A percentile compares a stretch with the other conserved stretches of the same genome.
Evolutionary conservation across 2,888 invertebrate genomes (phyloP).

Genomic region (Gymnosoma rotundatum): DNA sequence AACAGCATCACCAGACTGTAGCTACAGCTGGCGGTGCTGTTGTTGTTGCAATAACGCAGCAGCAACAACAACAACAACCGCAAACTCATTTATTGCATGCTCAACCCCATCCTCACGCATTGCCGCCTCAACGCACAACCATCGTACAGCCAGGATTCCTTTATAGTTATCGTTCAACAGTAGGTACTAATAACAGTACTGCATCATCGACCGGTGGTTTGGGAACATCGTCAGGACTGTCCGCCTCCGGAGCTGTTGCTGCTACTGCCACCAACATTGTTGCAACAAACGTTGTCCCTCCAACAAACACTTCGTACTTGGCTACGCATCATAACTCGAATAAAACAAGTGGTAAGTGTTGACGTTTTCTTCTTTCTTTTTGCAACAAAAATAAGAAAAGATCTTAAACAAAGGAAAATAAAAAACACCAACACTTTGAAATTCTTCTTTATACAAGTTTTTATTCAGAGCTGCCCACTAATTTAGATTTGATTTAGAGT

Average conservation of each 20-base stretch:
- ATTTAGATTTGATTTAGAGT: constrained; percentile 12
- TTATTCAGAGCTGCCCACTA: constrained; percentile 59
- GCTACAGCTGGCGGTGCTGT: constrained; percentile 72
- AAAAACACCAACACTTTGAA: constrained; percentile 65
- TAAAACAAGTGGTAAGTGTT: constrained; percentile 74
- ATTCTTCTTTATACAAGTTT: constrained; percentile 10
- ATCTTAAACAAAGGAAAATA: constrained; percentile 40
- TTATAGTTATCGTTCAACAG: constrained; percentile 77
- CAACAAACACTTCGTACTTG: constrained; percentile 57
- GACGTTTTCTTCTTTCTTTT: constrained; percentile 61
- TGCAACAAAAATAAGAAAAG: constrained; percentile 21
- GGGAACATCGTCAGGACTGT: constrained; percentile 38
- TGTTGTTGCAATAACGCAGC: constrained; percentile 75
- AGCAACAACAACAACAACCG: constrained; percentile 79
- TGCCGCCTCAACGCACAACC: constrained; percentile 72
- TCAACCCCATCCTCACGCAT: constrained; percentile 73
- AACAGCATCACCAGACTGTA: constrained; percentile 69
- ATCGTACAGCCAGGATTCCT: constrained; percentile 79
- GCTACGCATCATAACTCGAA: constrained; percentile 70
- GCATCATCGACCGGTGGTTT: constrained; percentile 22
- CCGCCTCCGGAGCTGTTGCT: constrained; percentile 56
- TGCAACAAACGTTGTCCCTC: constrained; percentile 64
- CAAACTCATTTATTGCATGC: constrained; percentile 78
- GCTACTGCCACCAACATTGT: constrained; percentile 60
- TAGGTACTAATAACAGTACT: constrained; percentile 73